A percentile compares a stretch with the other conserved stretches of the same genome.
These are phyloP conservation scores for Setophaga coronata DNA, from an alignment of 2,113 vertebrate genomes.

Conservation along the genomic window DNA sequence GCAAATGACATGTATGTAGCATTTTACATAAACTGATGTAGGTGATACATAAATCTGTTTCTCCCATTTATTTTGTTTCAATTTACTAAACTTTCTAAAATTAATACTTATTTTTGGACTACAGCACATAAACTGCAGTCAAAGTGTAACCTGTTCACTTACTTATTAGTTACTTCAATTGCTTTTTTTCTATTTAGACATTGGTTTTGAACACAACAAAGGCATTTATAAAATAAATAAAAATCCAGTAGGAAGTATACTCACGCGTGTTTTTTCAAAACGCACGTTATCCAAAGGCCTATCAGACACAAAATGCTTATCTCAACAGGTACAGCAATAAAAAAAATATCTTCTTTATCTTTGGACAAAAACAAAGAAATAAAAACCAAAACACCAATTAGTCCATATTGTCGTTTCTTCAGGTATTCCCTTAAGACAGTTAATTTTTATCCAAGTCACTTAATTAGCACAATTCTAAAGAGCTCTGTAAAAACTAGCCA, in stretches of 20 bases:
- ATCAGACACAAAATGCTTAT: constrained; percentile 59
- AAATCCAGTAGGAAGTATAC: constrained; percentile 4
- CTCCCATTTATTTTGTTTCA: background rate
- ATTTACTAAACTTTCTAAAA: background rate
- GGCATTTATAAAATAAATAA: background rate
- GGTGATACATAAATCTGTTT: background rate
- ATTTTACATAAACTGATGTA: background rate
- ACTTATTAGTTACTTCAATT: background rate
- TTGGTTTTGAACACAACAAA: background rate
- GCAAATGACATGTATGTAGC: background rate
- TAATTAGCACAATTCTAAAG: background rate
- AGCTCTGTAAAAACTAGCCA: background rate
- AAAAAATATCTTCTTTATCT: constrained; percentile 65
- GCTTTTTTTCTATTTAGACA: background rate
- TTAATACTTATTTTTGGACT: background rate
- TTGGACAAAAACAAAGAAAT: background rate
- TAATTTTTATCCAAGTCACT: background rate
- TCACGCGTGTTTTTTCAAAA: constrained; percentile 67
- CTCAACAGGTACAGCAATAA: constrained; percentile 37
- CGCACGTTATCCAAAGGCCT: constrained; percentile 34
- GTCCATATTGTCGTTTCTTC: background rate
- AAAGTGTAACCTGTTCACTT: background rate
- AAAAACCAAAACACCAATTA: background rate
- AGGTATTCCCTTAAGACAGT: background rate
- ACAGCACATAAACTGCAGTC: background rate